phyloP scores from a whole-genome alignment of 1,140 invertebrate species.

The Heliconius melpomene region DNA sequence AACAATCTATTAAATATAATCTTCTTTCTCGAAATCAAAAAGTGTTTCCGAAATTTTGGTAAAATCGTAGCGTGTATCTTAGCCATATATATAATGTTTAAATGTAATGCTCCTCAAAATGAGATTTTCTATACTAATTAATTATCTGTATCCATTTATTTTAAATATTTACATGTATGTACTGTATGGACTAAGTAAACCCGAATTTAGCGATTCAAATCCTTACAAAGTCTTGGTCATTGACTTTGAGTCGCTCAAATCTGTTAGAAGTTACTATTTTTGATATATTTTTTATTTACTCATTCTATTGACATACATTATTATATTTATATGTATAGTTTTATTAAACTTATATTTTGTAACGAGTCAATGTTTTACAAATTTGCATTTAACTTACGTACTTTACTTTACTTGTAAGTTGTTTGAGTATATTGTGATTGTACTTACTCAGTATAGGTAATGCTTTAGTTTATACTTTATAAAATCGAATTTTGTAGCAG shows the following conservation, averaged over 20 bases:
- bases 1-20: no score
- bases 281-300: background rate
- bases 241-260: background rate
- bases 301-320: background rate
- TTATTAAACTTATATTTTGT: background rate
- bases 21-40: no score
- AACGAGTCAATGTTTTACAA: background rate
- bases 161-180: constrained; percentile 2
- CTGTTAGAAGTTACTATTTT: background rate
- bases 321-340: background rate
- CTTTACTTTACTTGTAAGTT: background rate
- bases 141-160: background rate
- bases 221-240: background rate
- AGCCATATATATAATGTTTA: background rate
- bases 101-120: background rate
- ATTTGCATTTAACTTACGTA: background rate
- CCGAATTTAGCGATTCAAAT: background rate
- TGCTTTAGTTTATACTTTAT: background rate
- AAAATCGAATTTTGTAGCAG: background rate
- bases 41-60: no score
- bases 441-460: background rate
- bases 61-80: no score
- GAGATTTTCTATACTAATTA: background rate
- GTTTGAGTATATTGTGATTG: background rate
- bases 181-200: constrained; percentile 1